Conservation (phyloP, 2,113 vertebrate species). For the Noctilio leporinus region DNA sequence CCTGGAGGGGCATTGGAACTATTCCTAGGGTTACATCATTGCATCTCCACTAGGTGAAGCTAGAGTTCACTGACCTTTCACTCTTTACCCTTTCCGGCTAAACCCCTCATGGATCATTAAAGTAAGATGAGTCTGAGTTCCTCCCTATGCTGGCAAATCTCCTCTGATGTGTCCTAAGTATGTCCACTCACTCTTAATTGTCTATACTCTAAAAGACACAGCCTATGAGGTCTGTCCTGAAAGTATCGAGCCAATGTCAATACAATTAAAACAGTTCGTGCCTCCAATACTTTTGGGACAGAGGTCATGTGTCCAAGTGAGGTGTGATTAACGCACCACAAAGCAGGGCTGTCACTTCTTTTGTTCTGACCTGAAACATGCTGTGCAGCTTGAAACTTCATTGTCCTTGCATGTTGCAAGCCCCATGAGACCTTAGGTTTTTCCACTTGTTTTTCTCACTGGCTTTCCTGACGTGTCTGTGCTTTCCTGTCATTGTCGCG, state of each 20-base stretch:
- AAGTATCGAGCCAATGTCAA: too few relatives aligned
- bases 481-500: not conserved
- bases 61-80: not conserved
- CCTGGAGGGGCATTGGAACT: not conserved
- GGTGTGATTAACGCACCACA: accelerated
- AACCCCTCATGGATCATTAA: not conserved
- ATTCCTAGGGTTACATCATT: not conserved
- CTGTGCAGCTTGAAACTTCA: not conserved
- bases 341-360: accelerated
- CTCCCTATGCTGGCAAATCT: accelerated
- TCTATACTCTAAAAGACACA: not conserved
- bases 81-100: not conserved
- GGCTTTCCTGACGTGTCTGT: not conserved
- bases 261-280: too few relatives aligned
- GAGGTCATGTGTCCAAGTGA: too few relatives aligned
- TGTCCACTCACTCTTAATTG: not conserved
- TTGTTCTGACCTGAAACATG: not conserved
- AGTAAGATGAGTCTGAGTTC: not conserved
- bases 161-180: not conserved
- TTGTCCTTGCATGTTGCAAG: not conserved
- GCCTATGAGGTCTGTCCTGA: too few relatives aligned
- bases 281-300: too few relatives aligned
- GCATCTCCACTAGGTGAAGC: not conserved
- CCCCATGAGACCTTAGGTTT: not conserved
- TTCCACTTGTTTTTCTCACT: not conserved